Base-by-base conservation (phyloP, 2,797 vertebrate genomes). In the Schizopygopsis malacanthus region DNA sequence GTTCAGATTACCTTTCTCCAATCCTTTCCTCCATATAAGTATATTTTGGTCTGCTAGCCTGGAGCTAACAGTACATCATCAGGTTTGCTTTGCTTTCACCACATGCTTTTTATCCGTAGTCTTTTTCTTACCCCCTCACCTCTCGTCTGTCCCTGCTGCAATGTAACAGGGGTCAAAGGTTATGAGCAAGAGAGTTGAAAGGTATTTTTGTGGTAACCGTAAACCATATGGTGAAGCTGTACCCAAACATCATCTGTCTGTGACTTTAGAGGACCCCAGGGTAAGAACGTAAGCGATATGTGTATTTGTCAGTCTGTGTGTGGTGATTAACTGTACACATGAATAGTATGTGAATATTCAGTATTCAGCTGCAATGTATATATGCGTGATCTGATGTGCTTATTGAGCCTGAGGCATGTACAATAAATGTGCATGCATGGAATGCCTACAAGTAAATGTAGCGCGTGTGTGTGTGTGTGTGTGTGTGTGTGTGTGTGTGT, bases 161-260 rank as follows among this genome's bases (percentile, higher is more conserved):
- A 87, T 94, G 82, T 87, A 91, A 89, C 85, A 87, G 85, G 86
- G 91, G 91, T 91, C 92, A 92, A 11, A 89, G 93, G 92, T 93
- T 92, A 86, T 84, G 89, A 86, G 91, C 92, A 90, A 91, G 88
- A 91, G 93, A 93, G 92, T 95, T 91, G 92, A 81, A 93, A 93
- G 92, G 91, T 94, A 93, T 94, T 95, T 93, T 93, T 92, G 88
- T 92, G 93, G 94, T 94, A 96, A 95, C 92, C 86, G 73, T 94
- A 94, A 90, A 93, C 94, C 87, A 83, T 65, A 75, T 85, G 75
- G 50, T 92, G 91, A 91, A 94, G 92, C 90, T 91, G 92, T 92
- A 91, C 79, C 87, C 93, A 94, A 94, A 94, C 92, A 93, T 89
- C 91, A 93, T 94, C 92, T 91, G 92, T 94, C 92, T 94, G 89